A percentile compares a stretch with the other conserved stretches of the same genome.
These are phyloP conservation scores for Cyrtonyx montezumae DNA, from an alignment of 2,113 vertebrate genomes.

Conservation along the genomic window DNA sequence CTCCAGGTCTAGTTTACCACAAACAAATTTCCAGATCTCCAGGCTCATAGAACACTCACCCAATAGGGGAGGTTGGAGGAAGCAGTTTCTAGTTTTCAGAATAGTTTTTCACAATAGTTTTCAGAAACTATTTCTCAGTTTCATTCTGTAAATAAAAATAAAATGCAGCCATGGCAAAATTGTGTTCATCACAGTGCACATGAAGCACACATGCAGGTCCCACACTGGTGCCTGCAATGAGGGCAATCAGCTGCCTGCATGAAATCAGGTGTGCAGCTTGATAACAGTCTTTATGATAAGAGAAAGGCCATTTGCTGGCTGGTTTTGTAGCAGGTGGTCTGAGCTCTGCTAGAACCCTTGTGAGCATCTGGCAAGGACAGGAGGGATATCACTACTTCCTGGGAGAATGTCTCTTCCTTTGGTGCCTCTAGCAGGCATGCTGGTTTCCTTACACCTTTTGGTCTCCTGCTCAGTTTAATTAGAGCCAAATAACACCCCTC, in stretches of 20 bases:
- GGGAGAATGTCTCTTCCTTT: fast-evolving
- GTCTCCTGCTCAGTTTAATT: background rate
- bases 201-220: fast-evolving
- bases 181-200: fast-evolving
- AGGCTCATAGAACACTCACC: background rate
- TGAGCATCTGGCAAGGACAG: background rate
- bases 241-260: background rate
- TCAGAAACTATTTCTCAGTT: background rate
- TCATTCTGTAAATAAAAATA: background rate
- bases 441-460: background rate
- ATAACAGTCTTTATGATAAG: background rate
- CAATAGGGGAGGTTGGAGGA: background rate
- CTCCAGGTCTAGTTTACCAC: background rate
- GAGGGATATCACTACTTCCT: background rate
- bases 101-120: no score
- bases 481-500: background rate
- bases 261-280: background rate
- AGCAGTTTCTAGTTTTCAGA: no score
- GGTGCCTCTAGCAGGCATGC: background rate
- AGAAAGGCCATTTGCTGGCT: background rate
- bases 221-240: background rate
- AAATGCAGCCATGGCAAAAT: background rate
- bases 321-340: background rate
- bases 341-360: background rate
- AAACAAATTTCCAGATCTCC: background rate